Conservation (phyloP, 2,888 invertebrate species). For the Laspeyria flexula region DNA sequence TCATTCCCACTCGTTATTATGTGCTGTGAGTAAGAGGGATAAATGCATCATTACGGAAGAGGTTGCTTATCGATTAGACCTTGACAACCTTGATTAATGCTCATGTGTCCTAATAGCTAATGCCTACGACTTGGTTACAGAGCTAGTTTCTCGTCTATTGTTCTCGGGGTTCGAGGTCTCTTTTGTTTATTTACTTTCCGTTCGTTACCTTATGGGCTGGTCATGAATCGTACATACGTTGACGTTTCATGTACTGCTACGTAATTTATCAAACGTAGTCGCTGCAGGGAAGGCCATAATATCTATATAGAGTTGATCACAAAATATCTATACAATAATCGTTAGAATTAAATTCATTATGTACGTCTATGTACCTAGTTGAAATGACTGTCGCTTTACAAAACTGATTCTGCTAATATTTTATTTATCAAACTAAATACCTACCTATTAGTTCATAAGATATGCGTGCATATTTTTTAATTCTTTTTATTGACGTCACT, state of each 20-base stretch:
- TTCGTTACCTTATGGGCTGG: not conserved
- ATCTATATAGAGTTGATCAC: too few relatives aligned
- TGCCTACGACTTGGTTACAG: conserved; percentile 33
- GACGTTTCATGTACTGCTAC: not conserved
- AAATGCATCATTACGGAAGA: conserved; percentile 57
- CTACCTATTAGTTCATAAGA: too few relatives aligned
- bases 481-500: too few relatives aligned
- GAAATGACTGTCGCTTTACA: too few relatives aligned
- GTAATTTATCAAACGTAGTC: not conserved
- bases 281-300: not conserved
- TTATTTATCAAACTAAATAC: too few relatives aligned
- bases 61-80: conserved; percentile 51
- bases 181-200: conserved; percentile 1
- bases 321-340: too few relatives aligned
- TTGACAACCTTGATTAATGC: conserved; percentile 58
- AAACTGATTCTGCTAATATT: too few relatives aligned
- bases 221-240: not conserved
- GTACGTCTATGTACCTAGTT: too few relatives aligned
- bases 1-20: conserved; percentile 33
- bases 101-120: conserved; percentile 44
- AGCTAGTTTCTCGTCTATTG: conserved; percentile 13
- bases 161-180: conserved; percentile 12
- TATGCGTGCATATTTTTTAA: too few relatives aligned
- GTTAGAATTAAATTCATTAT: too few relatives aligned
- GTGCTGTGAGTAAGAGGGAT: conserved; percentile 41